Evolutionary conservation across 2,888 invertebrate species (phyloP).

Genomic region (Doris montereyensis): DNA sequence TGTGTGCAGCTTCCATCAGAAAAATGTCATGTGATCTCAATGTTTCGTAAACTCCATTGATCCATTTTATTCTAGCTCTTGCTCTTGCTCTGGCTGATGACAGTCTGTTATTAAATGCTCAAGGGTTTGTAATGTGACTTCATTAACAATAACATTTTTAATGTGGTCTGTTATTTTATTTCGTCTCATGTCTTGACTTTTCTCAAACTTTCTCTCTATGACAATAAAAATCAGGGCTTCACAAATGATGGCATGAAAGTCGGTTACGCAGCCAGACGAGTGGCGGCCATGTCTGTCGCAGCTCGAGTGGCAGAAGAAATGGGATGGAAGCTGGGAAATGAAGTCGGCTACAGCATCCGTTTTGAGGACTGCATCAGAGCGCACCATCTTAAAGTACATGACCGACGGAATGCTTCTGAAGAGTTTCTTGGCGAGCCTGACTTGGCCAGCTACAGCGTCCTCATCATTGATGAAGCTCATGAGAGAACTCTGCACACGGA

Average conservation of each 20-base stretch:
- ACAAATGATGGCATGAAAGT: constrained; percentile 83
- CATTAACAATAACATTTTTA: no score
- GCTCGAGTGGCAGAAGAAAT: constrained; percentile 98
- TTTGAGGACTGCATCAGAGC: constrained; percentile 99
- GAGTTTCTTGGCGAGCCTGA: constrained; percentile 97
- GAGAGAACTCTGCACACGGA: constrained; percentile 98
- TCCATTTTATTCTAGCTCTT: no score
- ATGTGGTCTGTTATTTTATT: no score
- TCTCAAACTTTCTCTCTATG: no score
- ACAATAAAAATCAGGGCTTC: constrained; percentile 71
- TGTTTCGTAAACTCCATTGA: no score
- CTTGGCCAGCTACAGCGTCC: constrained; percentile 94
- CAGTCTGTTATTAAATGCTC: no score
- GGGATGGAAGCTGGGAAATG: constrained; percentile 90
- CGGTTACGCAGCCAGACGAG: constrained; percentile 96
- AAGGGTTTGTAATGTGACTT: no score
- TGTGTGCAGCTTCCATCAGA: no score
- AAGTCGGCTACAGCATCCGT: constrained; percentile 85
- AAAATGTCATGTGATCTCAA: no score
- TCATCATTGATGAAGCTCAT: constrained; percentile 99
- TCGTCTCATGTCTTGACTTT: no score
- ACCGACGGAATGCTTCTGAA: constrained; percentile 98
- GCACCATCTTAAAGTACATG: constrained; percentile 98
- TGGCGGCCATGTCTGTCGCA: constrained; percentile 99
- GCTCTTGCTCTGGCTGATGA: neutral